Conservation (phyloP, 1,140 invertebrate genomes). For the Paralvinella palmiformis region DNA sequence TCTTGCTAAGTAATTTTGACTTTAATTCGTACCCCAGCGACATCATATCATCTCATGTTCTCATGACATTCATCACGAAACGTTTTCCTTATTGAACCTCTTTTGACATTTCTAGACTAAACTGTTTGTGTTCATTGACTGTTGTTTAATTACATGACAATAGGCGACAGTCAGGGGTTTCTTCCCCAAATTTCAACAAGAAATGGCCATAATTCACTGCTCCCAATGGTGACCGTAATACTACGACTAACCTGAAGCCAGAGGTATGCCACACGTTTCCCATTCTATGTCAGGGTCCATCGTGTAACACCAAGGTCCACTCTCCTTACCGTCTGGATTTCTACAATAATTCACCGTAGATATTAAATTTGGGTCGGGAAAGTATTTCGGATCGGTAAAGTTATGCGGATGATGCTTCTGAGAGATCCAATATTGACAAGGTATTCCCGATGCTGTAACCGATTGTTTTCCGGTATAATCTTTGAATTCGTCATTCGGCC, state of each 20-base stretch:
- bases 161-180: no score
- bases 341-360: neutral
- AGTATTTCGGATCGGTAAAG: neutral
- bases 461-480: no score
- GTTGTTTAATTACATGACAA: neutral
- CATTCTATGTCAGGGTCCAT: neutral
- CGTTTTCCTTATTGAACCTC: no score
- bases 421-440: neutral
- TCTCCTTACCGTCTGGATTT: neutral
- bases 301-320: neutral
- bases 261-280: neutral
- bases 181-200: no score
- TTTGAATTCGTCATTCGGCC: no score
- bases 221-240: no score
- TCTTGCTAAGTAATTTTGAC: no score
- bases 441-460: no score
- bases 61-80: no score
- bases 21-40: no score
- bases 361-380: neutral
- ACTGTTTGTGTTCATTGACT: neutral
- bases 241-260: neutral
- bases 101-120: neutral
- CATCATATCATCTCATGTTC: no score
- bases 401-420: neutral
- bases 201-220: no score